Percentiles rank a stretch among this genome's conserved stretches.
Evolutionary conservation across 2,113 vertebrate genomes (phyloP).

Genomic region (Muntiacus muntjak): DNA sequence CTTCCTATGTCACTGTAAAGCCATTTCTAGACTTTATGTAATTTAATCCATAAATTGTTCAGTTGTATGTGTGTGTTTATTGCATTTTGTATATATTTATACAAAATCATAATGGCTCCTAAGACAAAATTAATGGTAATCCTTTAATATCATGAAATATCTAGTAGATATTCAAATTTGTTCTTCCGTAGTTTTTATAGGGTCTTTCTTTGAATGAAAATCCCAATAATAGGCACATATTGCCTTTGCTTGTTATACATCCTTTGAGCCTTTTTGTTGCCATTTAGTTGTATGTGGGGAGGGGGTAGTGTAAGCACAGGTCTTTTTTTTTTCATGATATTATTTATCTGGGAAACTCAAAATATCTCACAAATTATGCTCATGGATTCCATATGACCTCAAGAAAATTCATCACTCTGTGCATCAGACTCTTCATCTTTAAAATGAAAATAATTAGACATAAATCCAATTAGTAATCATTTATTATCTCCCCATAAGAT

Average conservation of each 20-base stretch:
- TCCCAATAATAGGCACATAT: neutral
- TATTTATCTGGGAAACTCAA: conserved; percentile 11
- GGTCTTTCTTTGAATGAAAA: neutral
- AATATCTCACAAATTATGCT: neutral
- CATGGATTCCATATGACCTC: neutral
- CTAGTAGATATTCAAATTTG: neutral
- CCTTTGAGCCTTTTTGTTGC: neutral
- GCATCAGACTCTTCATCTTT: neutral
- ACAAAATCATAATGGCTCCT: neutral
- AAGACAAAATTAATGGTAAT: neutral
- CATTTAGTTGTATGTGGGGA: neutral
- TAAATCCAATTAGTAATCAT: neutral
- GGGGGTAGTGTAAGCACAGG: neutral
- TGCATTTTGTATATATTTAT: neutral
- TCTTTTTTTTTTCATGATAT: neutral
- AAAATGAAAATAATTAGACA: conserved; percentile 7
- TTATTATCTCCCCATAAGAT: neutral
- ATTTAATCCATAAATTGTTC: neutral
- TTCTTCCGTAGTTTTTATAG: neutral
- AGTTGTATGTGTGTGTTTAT: neutral
- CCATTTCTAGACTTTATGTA: neutral
- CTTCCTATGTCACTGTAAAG: neutral
- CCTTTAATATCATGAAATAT: neutral
- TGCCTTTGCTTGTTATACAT: neutral
- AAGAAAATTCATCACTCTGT: neutral